These are phyloP conservation scores for Sebastolobus alascanus DNA, from an alignment of 2,797 vertebrate genomes.

Conservation along the genomic window DNA sequence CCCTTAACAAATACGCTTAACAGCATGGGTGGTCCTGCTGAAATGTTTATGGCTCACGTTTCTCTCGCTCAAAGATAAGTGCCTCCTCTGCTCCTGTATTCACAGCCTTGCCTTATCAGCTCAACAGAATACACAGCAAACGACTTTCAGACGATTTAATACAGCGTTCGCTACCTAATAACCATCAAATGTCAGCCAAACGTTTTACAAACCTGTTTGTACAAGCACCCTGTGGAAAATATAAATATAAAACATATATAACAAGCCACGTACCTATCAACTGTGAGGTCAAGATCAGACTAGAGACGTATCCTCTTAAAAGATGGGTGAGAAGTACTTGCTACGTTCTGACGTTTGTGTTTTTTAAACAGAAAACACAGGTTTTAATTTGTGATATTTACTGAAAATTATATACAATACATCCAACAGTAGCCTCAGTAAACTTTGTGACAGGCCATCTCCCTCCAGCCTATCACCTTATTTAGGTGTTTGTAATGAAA, in stretches of 20 bases:
- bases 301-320: too few species aligned
- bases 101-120: conserved; percentile 19
- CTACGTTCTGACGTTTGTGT: too few species aligned
- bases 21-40: conserved; percentile 42
- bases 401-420: too few species aligned
- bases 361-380: too few species aligned
- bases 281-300: too few species aligned
- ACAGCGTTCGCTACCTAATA: neutral
- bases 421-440: too few species aligned
- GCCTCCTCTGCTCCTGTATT: conserved; percentile 12
- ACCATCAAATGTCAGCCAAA: conserved; percentile 4
- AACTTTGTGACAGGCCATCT: too few species aligned
- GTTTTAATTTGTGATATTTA: too few species aligned
- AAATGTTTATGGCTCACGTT: conserved; percentile 49
- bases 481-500: too few species aligned
- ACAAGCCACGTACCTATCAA: too few species aligned
- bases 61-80: conserved; percentile 12
- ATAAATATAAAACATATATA: too few species aligned
- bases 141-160: conserved; percentile 9
- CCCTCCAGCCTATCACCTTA: too few species aligned
- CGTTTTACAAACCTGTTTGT: neutral
- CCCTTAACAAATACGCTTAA: conserved; percentile 31
- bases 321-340: rapidly evolving
- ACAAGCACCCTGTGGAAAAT: neutral
- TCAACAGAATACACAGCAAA: conserved; percentile 3